Evolutionary conservation across 1,140 invertebrate species (phyloP).

Genomic region (Leptopilina boulardi): DNA sequence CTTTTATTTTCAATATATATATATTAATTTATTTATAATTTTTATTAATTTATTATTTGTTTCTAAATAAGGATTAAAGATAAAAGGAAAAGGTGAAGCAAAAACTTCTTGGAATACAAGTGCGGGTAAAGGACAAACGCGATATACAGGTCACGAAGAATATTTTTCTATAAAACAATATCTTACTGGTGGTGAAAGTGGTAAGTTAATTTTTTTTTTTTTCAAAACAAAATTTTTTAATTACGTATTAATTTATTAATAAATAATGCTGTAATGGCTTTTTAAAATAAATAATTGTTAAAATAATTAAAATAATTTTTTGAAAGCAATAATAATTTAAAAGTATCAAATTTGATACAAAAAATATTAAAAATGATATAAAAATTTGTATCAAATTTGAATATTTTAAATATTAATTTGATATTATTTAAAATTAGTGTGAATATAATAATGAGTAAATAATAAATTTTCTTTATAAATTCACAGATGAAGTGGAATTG

Average conservation of each 20-base stretch:
- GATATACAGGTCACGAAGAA: conserved; percentile 79
- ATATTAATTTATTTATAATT: neutral
- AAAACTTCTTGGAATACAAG: conserved; percentile 82
- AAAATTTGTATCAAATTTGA: too few relatives aligned
- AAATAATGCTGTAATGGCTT: too few relatives aligned
- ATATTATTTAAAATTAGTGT: too few relatives aligned
- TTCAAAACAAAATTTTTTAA: neutral
- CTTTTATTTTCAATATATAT: neutral
- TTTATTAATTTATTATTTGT: neutral
- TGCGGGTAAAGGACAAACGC: conserved; percentile 76
- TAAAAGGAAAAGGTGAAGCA: conserved; percentile 83
- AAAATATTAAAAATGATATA: too few relatives aligned
- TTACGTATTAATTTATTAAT: too few relatives aligned
- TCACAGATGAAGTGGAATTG: neutral
- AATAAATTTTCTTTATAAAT: neutral
- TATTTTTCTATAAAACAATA: conserved; percentile 82
- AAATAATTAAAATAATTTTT: too few relatives aligned
- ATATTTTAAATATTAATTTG: too few relatives aligned
- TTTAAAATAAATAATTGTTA: too few relatives aligned
- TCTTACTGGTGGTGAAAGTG: conserved; percentile 77
- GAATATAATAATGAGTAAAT: neutral
- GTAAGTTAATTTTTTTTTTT: conserved; percentile 61
- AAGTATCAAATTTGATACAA: too few relatives aligned
- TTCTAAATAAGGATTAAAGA: conserved; percentile 80
- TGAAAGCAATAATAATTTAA: too few relatives aligned